Percentiles rank a stretch among this genome's conserved stretches.
Evolutionary conservation across 2,113 vertebrate species (phyloP).

Genomic region (Lanius ludovicianus): DNA sequence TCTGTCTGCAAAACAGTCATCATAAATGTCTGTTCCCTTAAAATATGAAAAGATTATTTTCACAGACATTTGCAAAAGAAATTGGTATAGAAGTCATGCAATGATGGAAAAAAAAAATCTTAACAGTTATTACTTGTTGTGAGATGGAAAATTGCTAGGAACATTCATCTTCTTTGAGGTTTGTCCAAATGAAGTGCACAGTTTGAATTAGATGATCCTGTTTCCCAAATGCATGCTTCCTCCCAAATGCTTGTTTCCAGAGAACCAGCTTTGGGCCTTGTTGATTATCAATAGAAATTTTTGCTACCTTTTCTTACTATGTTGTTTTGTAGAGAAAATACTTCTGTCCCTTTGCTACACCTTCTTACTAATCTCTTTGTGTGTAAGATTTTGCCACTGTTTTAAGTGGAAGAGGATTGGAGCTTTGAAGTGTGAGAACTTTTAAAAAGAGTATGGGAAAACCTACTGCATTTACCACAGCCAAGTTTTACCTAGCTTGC

Average conservation of each 20-base stretch:
- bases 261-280: background rate
- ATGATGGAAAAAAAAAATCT: background rate
- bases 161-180: background rate
- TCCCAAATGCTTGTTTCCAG: background rate
- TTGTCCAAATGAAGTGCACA: background rate
- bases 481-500: background rate
- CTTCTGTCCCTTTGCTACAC: background rate
- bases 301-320: background rate
- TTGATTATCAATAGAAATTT: background rate
- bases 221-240: background rate
- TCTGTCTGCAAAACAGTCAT: constrained; percentile 15
- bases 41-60: constrained; percentile 10
- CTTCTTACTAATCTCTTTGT: background rate
- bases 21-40: background rate
- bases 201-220: background rate
- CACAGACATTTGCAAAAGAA: background rate
- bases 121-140: background rate
- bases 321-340: background rate
- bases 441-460: background rate
- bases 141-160: background rate
- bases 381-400: background rate
- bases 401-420: background rate
- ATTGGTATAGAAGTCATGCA: background rate
- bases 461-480: background rate
- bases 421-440: background rate